These are phyloP conservation scores for Rapana venosa DNA, from an alignment of 2,888 invertebrate species.

Conservation along the genomic window DNA sequence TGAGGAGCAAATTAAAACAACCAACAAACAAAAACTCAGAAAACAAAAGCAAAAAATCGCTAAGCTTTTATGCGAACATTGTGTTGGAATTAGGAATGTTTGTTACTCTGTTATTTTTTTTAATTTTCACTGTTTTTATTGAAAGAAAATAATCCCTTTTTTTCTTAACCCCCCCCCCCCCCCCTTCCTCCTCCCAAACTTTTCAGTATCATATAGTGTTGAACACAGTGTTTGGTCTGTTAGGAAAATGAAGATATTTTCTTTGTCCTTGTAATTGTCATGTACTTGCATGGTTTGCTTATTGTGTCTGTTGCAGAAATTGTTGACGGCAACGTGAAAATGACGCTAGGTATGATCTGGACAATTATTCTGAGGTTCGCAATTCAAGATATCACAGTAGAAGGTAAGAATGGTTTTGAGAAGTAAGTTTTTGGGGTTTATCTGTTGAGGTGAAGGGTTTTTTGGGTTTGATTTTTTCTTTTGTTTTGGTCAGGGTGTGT, in stretches of 20 bases:
- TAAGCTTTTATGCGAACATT: too few relatives aligned
- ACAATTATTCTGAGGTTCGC: slow-evolving; percentile 99
- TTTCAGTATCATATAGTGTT: neutral
- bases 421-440: neutral
- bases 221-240: neutral
- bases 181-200: neutral
- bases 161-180: too few relatives aligned
- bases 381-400: slow-evolving; percentile 99
- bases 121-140: too few relatives aligned
- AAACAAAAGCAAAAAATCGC: too few relatives aligned
- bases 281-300: neutral
- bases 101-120: neutral
- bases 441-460: neutral
- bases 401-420: slow-evolving; percentile 80
- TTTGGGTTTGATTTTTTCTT: neutral
- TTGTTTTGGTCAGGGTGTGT: neutral
- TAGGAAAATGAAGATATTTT: neutral
- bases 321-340: slow-evolving; percentile 99
- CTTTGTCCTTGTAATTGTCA: neutral
- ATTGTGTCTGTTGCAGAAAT: slow-evolving; percentile 86
- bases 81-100: neutral
- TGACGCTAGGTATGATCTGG: slow-evolving; percentile 99
- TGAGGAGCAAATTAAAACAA: too few relatives aligned
- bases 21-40: too few relatives aligned
- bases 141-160: neutral